Conservation (phyloP, 2,888 invertebrate species). For the Lasius platythorax region DNA sequence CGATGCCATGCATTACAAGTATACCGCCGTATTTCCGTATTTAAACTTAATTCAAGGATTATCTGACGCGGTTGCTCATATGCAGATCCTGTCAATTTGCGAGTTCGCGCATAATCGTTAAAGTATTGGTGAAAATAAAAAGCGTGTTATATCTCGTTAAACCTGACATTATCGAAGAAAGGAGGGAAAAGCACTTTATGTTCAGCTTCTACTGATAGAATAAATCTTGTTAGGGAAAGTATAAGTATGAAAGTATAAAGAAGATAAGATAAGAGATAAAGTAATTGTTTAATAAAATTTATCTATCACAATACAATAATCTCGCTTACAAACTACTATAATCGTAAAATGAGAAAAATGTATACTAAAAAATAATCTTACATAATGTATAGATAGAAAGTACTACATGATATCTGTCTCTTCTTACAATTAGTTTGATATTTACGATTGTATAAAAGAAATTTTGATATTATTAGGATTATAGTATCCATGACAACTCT, state of each 20-base stretch:
- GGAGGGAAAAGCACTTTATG: background rate
- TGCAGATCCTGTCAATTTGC: constrained; percentile 24
- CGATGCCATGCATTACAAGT: constrained; percentile 34
- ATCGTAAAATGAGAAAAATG: background rate
- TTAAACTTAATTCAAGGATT: constrained; percentile 58
- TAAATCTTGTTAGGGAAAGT: constrained; percentile 27
- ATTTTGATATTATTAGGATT: background rate
- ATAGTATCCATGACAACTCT: background rate
- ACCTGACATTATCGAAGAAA: constrained; percentile 3
- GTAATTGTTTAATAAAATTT: constrained; percentile 9
- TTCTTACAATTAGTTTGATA: background rate
- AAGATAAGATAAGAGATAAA: background rate
- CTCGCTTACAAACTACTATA: background rate
- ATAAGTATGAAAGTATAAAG: background rate
- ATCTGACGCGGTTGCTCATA: constrained; percentile 3
- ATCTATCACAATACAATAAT: background rate
- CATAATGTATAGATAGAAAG: background rate
- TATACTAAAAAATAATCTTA: background rate
- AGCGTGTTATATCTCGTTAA: background rate
- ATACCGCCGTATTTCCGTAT: constrained; percentile 7
- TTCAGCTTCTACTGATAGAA: background rate
- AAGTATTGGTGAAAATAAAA: background rate
- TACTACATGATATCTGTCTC: background rate
- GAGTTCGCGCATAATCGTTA: background rate
- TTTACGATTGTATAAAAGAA: background rate